Evolutionary conservation across 2,888 invertebrate genomes (phyloP).

Genomic region (Dromius quadrimaculatus): DNA sequence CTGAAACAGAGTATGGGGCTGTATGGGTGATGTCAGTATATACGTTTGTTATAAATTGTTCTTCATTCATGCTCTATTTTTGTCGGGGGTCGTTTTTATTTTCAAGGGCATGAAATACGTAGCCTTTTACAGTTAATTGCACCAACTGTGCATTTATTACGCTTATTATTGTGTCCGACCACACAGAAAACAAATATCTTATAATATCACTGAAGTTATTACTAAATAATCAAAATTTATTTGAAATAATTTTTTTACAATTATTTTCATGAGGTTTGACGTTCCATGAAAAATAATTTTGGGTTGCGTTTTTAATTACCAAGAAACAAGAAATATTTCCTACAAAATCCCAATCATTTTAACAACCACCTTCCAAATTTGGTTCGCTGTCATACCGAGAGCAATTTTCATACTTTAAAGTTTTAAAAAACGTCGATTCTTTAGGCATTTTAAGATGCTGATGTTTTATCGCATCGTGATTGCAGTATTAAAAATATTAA

Average conservation of each 20-base stretch:
- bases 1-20: constrained; percentile 27
- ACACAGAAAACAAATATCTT: no score
- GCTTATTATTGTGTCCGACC: constrained; percentile 20
- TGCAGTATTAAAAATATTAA: constrained; percentile 14
- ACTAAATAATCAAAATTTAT: no score
- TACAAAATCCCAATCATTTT: no score
- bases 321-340: no score
- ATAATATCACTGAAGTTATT: no score
- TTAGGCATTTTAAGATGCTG: constrained; percentile 5
- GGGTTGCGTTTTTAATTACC: no score
- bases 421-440: constrained; percentile 1
- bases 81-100: constrained; percentile 7
- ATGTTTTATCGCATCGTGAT: constrained; percentile 8
- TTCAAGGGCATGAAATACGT: constrained; percentile 39
- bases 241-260: no score
- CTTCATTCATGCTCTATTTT: constrained; percentile 33
- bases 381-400: not conserved
- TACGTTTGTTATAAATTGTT: constrained; percentile 42
- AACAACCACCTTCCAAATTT: not conserved
- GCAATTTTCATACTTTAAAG: constrained; percentile 11
- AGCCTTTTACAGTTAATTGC: constrained; percentile 44
- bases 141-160: constrained; percentile 45
- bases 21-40: constrained; percentile 31
- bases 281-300: no score
- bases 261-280: no score